Evolutionary conservation across 2,888 invertebrate species (phyloP), one percentile per base, ranked within the genome.

Genomic region (Phorcus lineatus): DNA sequence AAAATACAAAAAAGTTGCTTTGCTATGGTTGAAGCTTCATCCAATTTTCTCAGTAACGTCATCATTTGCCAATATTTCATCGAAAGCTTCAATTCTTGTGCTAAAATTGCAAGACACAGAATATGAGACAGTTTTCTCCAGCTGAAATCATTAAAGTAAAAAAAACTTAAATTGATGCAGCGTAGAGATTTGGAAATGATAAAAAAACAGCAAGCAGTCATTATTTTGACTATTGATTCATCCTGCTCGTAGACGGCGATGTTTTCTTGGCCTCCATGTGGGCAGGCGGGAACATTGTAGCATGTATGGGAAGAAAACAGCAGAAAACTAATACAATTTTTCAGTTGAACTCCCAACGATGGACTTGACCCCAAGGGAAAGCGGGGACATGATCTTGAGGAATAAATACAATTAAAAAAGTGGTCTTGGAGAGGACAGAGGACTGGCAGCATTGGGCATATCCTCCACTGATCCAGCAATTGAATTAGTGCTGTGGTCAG

Each of bases 371-470:
- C 62, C 28, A 62, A 13, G 28, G 62, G 62, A 28, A 62, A 24
- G 16, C 1, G 28, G 28, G 62, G 11, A 28, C 28, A 24, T 62
- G 28, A 28, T 28, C 62, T 62, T 28, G 28, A 62, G 62, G 28
- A 62, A 62, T 62, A 62, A 62, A 62, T 62, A 62, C 62, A 62
- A 62, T 62, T 62, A 62, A 62, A 36, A 62, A 16, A 62, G 24
- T 62, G 62, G 62, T 62, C 62, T 62, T 62, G 13, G 62, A 28
- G 28, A 22, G 28, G 62, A 24, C 24, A 13, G 24, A 16, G 16
- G 62, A 16, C 62, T 28, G 28, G 17, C 11, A 28, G 13, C n/a
- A 24, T 17, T 28, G 28, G 62, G 28, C 62, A 62, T 62, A 28
- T 62, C 28, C 28, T 22, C 28, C 62, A 28, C 62, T 24, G 62